phyloP scores from a whole-genome alignment of 1,140 invertebrate genomes.

The Bombus vancouverensis region DNA sequence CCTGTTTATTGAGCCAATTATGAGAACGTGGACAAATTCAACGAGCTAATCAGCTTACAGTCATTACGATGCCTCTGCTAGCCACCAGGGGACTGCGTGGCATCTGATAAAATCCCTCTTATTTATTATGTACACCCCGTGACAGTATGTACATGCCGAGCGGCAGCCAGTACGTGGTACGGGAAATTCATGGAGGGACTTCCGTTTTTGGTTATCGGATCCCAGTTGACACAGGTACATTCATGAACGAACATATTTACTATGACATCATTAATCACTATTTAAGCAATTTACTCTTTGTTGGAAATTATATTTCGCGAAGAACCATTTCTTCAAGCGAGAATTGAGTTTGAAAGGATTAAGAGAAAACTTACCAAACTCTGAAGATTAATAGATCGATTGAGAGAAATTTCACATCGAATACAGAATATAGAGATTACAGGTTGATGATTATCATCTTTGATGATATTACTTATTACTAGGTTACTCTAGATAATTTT shows the following conservation, averaged over 20 bases:
- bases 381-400: background rate
- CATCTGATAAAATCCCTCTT: slow-evolving; percentile 80
- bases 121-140: slow-evolving; percentile 75
- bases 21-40: slow-evolving; percentile 81
- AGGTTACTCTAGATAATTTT: background rate
- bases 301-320: background rate
- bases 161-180: background rate
- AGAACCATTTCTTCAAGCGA: background rate
- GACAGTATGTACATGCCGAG: slow-evolving; percentile 38
- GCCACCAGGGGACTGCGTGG: slow-evolving; percentile 75
- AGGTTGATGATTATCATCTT: background rate
- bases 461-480: background rate
- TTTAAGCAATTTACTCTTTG: background rate
- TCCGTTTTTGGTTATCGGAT: slow-evolving; percentile 6
- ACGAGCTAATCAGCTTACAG: slow-evolving; percentile 79
- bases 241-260: background rate
- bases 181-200: slow-evolving; percentile 8
- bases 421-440: background rate
- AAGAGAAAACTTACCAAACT: background rate
- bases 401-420: background rate
- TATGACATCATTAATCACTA: background rate
- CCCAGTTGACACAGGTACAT: background rate
- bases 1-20: slow-evolving; percentile 79
- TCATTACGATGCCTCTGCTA: slow-evolving; percentile 74
- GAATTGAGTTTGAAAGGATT: background rate